These are phyloP conservation scores for Lathronympha strigana DNA, from an alignment of 2,888 invertebrate species.

Conservation along the genomic window DNA sequence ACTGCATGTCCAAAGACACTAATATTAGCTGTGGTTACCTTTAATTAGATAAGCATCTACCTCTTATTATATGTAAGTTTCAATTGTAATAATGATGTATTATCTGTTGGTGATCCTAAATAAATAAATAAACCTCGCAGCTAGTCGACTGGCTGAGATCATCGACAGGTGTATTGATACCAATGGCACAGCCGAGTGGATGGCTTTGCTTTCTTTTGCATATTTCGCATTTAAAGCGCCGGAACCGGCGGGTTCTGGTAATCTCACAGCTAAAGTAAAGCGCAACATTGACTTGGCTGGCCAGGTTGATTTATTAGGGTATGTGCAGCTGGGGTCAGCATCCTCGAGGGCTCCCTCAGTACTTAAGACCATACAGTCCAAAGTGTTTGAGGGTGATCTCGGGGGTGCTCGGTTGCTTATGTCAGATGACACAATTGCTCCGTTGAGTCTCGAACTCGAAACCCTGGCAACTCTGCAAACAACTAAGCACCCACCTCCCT, in stretches of 20 bases:
- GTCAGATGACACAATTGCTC: not conserved
- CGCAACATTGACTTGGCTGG: constrained; percentile 4
- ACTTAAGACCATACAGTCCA: not conserved
- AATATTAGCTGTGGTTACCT: no score
- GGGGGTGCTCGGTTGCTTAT: not conserved
- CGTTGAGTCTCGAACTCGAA: not conserved
- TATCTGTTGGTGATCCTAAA: no score
- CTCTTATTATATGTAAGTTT: no score
- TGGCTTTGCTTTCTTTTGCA: not conserved
- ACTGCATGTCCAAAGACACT: no score
- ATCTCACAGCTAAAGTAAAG: constrained; percentile 7
- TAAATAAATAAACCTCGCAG: not conserved
- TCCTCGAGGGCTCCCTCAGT: not conserved
- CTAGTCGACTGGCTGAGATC: not conserved
- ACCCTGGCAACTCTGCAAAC: not conserved
- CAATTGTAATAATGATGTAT: no score
- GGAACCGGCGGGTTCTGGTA: not conserved
- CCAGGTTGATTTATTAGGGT: not conserved
- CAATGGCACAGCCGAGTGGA: not conserved
- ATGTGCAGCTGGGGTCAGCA: not conserved
- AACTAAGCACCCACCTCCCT: constrained; percentile 9
- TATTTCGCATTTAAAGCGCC: not conserved
- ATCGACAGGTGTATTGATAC: not conserved
- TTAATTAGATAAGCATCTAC: no score
- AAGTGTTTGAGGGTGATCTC: constrained; percentile 16